Conservation (phyloP, 2,888 invertebrate species). For the Nematopogon swammerdamellus region DNA sequence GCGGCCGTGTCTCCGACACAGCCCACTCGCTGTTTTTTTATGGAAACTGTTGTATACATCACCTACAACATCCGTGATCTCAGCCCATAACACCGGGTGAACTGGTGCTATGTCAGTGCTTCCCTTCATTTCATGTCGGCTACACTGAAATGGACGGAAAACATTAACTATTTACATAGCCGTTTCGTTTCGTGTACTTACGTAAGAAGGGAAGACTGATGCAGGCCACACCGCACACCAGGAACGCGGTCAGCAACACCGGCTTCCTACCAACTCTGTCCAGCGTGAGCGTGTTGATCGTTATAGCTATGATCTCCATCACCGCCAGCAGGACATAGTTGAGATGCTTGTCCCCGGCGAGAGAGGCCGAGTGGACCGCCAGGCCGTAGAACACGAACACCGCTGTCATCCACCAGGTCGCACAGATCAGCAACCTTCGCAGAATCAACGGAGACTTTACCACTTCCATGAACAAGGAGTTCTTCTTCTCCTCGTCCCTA, state of each 20-base stretch:
- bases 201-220: slow-evolving; percentile 27
- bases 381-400: slow-evolving; percentile 49
- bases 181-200: too few species aligned
- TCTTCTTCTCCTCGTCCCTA: slow-evolving; percentile 25
- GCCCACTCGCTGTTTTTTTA: too few species aligned
- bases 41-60: too few species aligned
- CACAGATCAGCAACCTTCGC: slow-evolving; percentile 35
- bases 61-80: too few species aligned
- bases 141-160: too few species aligned
- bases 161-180: too few species aligned
- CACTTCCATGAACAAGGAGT: slow-evolving; percentile 28
- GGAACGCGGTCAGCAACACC: slow-evolving; percentile 36
- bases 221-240: slow-evolving; percentile 31
- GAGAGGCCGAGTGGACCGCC: slow-evolving; percentile 36
- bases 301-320: slow-evolving; percentile 39
- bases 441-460: slow-evolving; percentile 27
- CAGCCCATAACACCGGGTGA: too few species aligned
- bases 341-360: slow-evolving; percentile 32
- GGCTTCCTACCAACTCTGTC: slow-evolving; percentile 38
- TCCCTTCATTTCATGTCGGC: too few species aligned
- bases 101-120: too few species aligned
- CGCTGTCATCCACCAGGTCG: slow-evolving; percentile 41
- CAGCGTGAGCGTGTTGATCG: slow-evolving; percentile 36
- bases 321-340: slow-evolving; percentile 40
- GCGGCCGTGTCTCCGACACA: too few species aligned